Conservation (phyloP, 1,140 invertebrate genomes). For the Anoplophora glabripennis region DNA sequence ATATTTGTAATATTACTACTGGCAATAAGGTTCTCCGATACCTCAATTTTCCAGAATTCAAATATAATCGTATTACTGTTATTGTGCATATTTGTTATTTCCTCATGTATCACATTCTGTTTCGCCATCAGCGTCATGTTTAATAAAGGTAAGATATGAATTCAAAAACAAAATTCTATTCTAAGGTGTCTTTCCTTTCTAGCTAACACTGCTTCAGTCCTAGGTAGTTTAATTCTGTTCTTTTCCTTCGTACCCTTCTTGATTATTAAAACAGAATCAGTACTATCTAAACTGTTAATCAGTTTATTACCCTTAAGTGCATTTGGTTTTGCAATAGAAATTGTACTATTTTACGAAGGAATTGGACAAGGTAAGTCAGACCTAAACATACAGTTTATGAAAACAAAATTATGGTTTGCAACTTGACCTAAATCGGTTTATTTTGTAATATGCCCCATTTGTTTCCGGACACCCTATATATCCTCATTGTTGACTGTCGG, state of each 20-base stretch:
- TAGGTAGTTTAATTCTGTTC: conserved; percentile 71
- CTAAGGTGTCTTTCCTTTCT: conserved; percentile 35
- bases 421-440: no score
- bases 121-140: conserved; percentile 69
- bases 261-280: conserved; percentile 61
- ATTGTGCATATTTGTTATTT: conserved; percentile 55
- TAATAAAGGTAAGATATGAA: conserved; percentile 58
- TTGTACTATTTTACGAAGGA: conserved; percentile 65
- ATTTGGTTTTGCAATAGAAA: conserved; percentile 71
- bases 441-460: no score
- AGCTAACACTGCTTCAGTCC: conserved; percentile 71
- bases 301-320: conserved; percentile 71
- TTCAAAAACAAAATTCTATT: no score
- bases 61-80: conserved; percentile 48
- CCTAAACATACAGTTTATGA: no score
- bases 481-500: no score
- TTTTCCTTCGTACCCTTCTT: conserved; percentile 70
- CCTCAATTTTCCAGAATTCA: conserved; percentile 35
- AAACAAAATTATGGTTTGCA: no score
- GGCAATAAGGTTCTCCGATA: conserved; percentile 36
- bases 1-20: conserved; percentile 54
- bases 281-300: conserved; percentile 54
- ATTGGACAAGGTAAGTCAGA: conserved; percentile 57
- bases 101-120: conserved; percentile 61
- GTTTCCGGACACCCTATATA: no score